These are phyloP conservation scores for Synergus japonicus DNA, from an alignment of 2,888 invertebrate genomes.

Conservation along the genomic window DNA sequence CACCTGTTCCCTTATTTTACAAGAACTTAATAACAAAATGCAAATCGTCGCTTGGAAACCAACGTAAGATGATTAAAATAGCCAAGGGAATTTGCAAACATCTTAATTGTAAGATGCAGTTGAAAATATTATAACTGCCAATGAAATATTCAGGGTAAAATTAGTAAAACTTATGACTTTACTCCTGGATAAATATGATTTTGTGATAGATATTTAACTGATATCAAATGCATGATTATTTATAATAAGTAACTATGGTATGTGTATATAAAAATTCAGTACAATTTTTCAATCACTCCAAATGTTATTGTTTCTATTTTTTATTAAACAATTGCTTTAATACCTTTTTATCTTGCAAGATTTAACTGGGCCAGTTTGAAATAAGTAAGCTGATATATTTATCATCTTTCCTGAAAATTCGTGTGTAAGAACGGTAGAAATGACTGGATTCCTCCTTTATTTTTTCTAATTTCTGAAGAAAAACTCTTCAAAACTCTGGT, in stretches of 20 bases:
- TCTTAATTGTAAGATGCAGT: not conserved
- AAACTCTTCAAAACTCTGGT: too few species aligned
- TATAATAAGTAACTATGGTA: not conserved
- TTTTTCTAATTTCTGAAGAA: too few species aligned
- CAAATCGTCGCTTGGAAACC: conserved; percentile 86
- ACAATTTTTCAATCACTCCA: not conserved
- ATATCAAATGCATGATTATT: conserved; percentile 2
- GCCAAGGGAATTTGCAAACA: conserved; percentile 25
- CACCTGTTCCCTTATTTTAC: conserved; percentile 86
- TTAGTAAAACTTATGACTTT: not conserved
- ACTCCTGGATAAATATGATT: not conserved
- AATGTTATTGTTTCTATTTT: not conserved
- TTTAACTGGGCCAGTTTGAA: not conserved
- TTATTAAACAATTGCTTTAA: not conserved
- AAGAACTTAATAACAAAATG: conserved; percentile 90
- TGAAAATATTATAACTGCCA: not conserved
- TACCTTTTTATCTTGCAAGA: not conserved
- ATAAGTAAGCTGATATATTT: not conserved
- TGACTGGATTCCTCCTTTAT: too few species aligned
- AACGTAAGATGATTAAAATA: conserved; percentile 52
- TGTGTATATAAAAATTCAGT: not conserved
- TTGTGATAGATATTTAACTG: conserved; percentile 9
- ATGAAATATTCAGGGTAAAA: not conserved
- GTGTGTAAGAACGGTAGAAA: not conserved
- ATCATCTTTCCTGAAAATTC: not conserved